Conservation (phyloP, 2,113 vertebrate species). For the Bubo bubo region DNA sequence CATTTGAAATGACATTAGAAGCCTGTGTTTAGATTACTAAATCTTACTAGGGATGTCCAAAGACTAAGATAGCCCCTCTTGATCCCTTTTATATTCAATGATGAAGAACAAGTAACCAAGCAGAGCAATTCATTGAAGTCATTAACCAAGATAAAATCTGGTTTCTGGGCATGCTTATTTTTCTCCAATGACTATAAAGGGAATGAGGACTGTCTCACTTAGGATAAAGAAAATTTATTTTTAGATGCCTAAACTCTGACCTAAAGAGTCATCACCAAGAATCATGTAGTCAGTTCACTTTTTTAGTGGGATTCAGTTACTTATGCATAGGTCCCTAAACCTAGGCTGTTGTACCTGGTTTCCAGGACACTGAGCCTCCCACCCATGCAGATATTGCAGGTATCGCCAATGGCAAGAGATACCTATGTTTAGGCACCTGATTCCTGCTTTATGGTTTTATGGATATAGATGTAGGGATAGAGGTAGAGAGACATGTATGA, state of each 20-base stretch:
- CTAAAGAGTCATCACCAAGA: background rate
- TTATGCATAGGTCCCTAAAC: background rate
- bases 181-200: background rate
- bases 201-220: background rate
- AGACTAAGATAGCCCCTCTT: background rate
- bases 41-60: background rate
- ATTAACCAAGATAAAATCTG: background rate
- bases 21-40: background rate
- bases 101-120: background rate
- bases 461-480: background rate
- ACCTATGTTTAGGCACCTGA: background rate
- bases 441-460: background rate
- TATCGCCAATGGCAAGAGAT: background rate
- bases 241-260: background rate
- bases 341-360: background rate
- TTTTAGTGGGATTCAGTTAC: background rate
- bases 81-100: background rate
- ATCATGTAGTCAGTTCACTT: background rate
- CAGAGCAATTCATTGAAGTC: background rate
- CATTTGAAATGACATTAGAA: background rate
- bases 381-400: background rate
- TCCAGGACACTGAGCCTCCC: background rate
- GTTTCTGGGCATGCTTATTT: background rate
- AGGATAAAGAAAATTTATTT: background rate
- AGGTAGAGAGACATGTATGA: background rate